These are phyloP conservation scores for Doryteuthis pealeii DNA, from an alignment of 1,140 invertebrate genomes.

Conservation along the genomic window DNA sequence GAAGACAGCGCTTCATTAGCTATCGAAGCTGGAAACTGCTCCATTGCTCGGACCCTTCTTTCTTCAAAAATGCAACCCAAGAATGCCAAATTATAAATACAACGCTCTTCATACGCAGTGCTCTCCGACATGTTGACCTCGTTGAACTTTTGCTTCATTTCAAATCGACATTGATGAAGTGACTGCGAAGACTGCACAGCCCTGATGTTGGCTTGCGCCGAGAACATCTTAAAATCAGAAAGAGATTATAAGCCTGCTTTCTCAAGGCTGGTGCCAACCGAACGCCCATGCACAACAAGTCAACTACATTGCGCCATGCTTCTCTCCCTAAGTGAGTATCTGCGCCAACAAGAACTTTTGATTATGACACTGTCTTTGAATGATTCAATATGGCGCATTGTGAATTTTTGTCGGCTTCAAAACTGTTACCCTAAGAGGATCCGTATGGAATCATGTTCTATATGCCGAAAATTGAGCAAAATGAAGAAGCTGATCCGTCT, in stretches of 20 bases:
- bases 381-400: constrained; percentile 77
- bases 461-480: constrained; percentile 24
- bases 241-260: constrained; percentile 69
- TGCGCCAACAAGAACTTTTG: constrained; percentile 71
- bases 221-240: constrained; percentile 69
- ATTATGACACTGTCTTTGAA: constrained; percentile 70
- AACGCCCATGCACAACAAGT: constrained; percentile 67
- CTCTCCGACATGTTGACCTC: constrained; percentile 66
- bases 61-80: constrained; percentile 72
- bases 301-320: constrained; percentile 53
- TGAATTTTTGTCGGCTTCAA: constrained; percentile 36
- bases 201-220: constrained; percentile 83
- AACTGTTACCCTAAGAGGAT: constrained; percentile 26
- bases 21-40: constrained; percentile 73
- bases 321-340: constrained; percentile 80
- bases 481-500: constrained; percentile 33
- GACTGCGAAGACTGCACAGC: constrained; percentile 77
- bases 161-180: constrained; percentile 67
- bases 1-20: constrained; percentile 79
- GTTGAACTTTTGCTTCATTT: constrained; percentile 61
- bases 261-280: constrained; percentile 58
- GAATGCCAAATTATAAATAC: constrained; percentile 72
- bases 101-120: constrained; percentile 83
- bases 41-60: constrained; percentile 77
- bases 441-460: constrained; percentile 46